phyloP scores from a whole-genome alignment of 1,140 invertebrate genomes.

The Bombus waltoni region DNA sequence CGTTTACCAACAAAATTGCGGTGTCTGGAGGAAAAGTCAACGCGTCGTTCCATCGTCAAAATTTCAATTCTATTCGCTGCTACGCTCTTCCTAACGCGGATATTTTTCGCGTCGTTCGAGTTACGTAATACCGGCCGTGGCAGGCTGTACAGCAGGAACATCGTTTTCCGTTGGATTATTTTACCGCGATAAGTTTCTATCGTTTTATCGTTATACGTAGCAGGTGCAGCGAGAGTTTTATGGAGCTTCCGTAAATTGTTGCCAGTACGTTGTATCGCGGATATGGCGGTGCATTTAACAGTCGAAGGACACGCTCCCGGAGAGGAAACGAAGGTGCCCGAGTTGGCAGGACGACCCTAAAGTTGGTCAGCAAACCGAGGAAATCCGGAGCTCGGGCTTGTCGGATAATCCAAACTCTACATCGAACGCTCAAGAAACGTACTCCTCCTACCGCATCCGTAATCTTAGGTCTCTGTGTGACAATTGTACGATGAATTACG shows the following conservation, averaged over 20 bases:
- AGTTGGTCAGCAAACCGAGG: constrained; percentile 35
- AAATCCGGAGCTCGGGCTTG: constrained; percentile 22
- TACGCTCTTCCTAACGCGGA: too few species aligned
- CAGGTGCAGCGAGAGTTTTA: background rate
- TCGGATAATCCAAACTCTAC: constrained; percentile 30
- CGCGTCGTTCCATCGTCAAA: background rate
- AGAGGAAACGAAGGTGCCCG: constrained; percentile 29
- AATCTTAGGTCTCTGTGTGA: constrained; percentile 1
- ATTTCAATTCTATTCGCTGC: background rate
- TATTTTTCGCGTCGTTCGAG: background rate
- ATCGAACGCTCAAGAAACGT: background rate
- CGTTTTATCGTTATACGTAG: background rate
- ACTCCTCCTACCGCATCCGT: background rate
- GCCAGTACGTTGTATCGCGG: background rate
- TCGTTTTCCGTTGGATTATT: too few species aligned
- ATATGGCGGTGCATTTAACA: background rate
- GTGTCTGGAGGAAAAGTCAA: background rate
- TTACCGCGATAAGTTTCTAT: too few species aligned
- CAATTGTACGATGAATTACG: background rate
- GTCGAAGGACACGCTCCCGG: background rate
- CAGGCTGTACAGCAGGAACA: too few species aligned
- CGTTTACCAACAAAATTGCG: background rate
- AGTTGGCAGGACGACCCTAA: constrained; percentile 14
- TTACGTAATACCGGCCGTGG: background rate
- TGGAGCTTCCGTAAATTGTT: too few species aligned